Evolutionary conservation across 2,797 vertebrate species (phyloP), one percentile per base, ranked within the genome.

Genomic region (Philypnodon macrostomus): DNA sequence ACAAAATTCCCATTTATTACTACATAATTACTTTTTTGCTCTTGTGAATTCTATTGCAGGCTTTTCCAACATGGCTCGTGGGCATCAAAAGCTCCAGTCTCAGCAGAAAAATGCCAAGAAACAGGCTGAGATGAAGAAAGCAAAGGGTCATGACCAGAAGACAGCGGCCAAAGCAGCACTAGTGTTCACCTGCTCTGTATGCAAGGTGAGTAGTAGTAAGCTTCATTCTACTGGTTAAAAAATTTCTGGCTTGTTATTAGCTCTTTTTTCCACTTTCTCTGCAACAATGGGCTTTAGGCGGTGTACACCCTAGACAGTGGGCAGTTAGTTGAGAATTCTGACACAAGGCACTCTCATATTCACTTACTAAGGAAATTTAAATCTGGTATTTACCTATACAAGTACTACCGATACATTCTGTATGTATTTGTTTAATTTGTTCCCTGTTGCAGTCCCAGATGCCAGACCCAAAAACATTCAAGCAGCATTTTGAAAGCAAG

Each of bases 401-500:
- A n/a, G n/a, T n/a, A n/a, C n/a, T n/a, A n/a, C n/a, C n/a, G n/a
- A n/a, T n/a, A n/a, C n/a, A n/a, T n/a, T n/a, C n/a, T 23, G 21
- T 23, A 23, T 23, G 27, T 29, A 10, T 29, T 29, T 8, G 17
- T 44, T 12, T 11, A 4, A n/a, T 30, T 31, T 44, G 1, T 13
- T 59, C 15, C 24, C n/a, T 49, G 27, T 56, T 73, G 62, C 87
- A 97, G 94, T 95, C 94, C 69, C 94, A 97, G 90, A 97, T 97
- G 94, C 94, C 93, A 3, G 95, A 97, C 78, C 95, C 95, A 45
- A 97, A 97, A 90, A 97, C 94, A 77, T 96, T 97, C 88, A 97
- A 95, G 88, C 93, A 97, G 81, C 95, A 96, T 89, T 97, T 97
- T 80, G 94, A 96, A 83, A 97, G 93, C 90, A 97, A 97, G 75